Percentiles rank a stretch among this genome's conserved stretches.
Evolutionary conservation across 2,888 invertebrate species (phyloP).

Genomic region (Drosophila testacea): DNA sequence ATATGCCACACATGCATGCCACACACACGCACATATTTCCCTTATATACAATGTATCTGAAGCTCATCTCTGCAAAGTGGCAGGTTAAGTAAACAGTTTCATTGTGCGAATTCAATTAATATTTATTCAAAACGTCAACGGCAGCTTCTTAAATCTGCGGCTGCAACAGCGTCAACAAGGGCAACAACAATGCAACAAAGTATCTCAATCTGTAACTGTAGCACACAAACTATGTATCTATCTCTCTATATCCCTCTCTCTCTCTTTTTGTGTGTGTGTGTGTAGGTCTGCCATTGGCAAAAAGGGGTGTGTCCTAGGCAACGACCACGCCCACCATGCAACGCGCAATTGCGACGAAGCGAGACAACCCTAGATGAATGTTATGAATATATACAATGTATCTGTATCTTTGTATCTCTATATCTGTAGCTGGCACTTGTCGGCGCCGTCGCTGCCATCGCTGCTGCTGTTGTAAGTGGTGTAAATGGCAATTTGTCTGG

Average conservation of each 20-base stretch:
- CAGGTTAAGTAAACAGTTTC: slow-evolving; percentile 84
- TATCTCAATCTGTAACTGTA: slow-evolving; percentile 63
- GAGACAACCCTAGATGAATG: slow-evolving; percentile 62
- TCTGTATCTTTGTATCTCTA: slow-evolving; percentile 11
- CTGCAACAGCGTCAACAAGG: slow-evolving; percentile 34
- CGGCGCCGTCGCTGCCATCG: slow-evolving; percentile 31
- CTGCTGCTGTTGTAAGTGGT: slow-evolving; percentile 69
- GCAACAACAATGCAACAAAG: slow-evolving; percentile 40
- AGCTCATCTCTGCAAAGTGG: slow-evolving; percentile 82
- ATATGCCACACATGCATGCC: slow-evolving; percentile 9
- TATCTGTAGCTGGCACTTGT: slow-evolving; percentile 43
- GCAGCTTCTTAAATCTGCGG: slow-evolving; percentile 72
- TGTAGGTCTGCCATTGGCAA: slow-evolving; percentile 74
- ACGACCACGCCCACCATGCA: slow-evolving; percentile 64
- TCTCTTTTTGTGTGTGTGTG: slow-evolving; percentile 9
- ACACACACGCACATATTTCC: slow-evolving; percentile 3
- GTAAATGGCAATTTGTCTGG: slow-evolving; percentile 80
- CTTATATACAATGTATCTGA: slow-evolving; percentile 43
- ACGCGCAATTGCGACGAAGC: slow-evolving; percentile 40
- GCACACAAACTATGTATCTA: slow-evolving; percentile 25
- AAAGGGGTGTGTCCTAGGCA: slow-evolving; percentile 72
- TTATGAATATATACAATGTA: slow-evolving; percentile 31
- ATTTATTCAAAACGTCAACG: slow-evolving; percentile 84
- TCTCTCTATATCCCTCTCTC: not conserved
- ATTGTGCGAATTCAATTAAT: slow-evolving; percentile 84